Evolutionary conservation across 2,888 invertebrate species (phyloP).

Genomic region (Drosophila vallismaia): DNA sequence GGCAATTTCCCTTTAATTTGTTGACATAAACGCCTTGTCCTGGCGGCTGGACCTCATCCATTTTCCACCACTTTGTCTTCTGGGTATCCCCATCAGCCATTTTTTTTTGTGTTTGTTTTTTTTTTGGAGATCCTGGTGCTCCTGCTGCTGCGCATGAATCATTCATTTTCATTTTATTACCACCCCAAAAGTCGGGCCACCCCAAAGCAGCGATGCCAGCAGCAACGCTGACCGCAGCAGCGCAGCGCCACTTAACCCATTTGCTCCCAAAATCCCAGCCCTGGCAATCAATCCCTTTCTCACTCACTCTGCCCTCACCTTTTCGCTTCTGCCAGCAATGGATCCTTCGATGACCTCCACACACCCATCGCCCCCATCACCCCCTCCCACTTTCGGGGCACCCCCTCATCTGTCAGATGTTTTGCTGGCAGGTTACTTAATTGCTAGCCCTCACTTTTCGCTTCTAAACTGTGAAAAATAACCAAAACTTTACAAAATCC

Average conservation of each 20-base stretch:
- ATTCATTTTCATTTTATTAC: slow-evolving; percentile 66
- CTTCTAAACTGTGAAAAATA: background rate
- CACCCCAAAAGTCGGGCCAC: slow-evolving; percentile 1
- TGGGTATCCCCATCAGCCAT: background rate
- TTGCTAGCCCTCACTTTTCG: slow-evolving; percentile 71
- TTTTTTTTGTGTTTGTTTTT: background rate
- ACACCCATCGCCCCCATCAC: background rate
- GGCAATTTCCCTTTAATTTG: slow-evolving; percentile 83
- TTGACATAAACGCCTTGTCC: slow-evolving; percentile 82
- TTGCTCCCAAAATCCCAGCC: slow-evolving; percentile 38
- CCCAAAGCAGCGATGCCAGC: too few species aligned
- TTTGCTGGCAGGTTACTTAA: slow-evolving; percentile 83
- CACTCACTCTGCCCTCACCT: background rate
- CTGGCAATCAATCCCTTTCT: slow-evolving; percentile 71
- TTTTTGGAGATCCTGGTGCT: slow-evolving; percentile 7
- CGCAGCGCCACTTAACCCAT: slow-evolving; percentile 70
- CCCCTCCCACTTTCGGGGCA: background rate
- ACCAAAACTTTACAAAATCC: too few species aligned
- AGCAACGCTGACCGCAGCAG: slow-evolving; percentile 13
- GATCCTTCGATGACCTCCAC: slow-evolving; percentile 10
- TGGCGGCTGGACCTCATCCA: slow-evolving; percentile 9
- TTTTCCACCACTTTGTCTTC: slow-evolving; percentile 1
- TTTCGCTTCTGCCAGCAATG: background rate
- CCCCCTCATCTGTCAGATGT: slow-evolving; percentile 69
- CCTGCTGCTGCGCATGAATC: slow-evolving; percentile 69